Evolutionary conservation across 2,888 invertebrate genomes (phyloP), one percentile per base, ranked within the genome.

Genomic region (Tyria jacobaeae): DNA sequence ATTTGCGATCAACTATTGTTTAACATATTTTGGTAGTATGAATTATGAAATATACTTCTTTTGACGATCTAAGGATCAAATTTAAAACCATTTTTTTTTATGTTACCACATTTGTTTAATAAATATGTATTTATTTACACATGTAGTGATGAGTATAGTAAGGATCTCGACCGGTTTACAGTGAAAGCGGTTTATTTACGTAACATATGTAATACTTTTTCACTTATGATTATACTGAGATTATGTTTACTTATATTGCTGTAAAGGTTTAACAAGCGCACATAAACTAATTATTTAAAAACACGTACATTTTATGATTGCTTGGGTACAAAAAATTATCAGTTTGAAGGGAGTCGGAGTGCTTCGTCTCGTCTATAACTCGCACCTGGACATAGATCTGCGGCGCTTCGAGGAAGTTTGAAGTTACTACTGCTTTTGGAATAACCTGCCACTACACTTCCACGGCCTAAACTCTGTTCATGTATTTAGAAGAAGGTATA

Each of bases 111-210:
- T 21, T 35, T 35, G 35, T 1, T 3, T 35, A 57, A 49, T 53
- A 44, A 57, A 49, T 53, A 44, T 51, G 52, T 37, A 52, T 50
- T 17, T 17, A 50, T 50, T 10, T 50, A 31, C n/a, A 60, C 27
- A 37, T 41, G 27, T 6, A 47, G 60, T 27, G 62, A 57, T 62
- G 62, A 63, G 55, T 65, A 44, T 56, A 55, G 27, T 60, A 52
- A 64, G 54, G 74, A 70, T 72, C 53, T 57, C 56, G 68, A 76
- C 80, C 71, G 77, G 78, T 78, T 60, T 53, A 60, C 27, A 66
- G 83, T 75, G 83, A 84, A 84, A 83, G 83, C 76, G 34, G 59
- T 55, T 59, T 63, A 73, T 81, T 78, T 76, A 75, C 79, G 79
- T 81, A 80, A 76, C 73, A 64, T 55, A 56, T 21, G 21, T 44